Evolutionary conservation across 2,888 invertebrate species (phyloP), one percentile per base, ranked within the genome.

Genomic region (Mesodorylaimus sp.): DNA sequence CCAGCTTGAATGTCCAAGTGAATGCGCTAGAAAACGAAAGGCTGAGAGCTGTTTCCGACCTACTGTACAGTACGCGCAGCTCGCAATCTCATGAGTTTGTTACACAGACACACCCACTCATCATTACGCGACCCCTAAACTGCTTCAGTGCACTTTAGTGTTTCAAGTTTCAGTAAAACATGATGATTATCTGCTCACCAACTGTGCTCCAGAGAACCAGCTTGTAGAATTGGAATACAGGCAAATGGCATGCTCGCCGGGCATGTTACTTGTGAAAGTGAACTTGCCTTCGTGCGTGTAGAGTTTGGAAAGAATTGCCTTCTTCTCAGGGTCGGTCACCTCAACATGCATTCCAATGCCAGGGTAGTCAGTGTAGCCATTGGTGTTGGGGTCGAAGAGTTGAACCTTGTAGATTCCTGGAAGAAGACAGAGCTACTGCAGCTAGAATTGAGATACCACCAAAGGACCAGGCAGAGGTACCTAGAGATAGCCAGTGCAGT

Each of bases 301-400:
- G 66, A 88, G 85, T 66, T 89, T 77, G 0, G 93, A 93, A 52
- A 99, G 71, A 54, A 97, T 79, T 21, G 82, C 75, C 70, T 88
- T 87, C 65, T 89, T 88, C 61, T 93, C 91, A 3, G 93, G 91
- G 72, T 97, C 95, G 57, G 82, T 77, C 1, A 95, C 82, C 70
- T 91, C 88, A 13, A 91, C 91, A 67, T 89, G 88, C 91, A 95
- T 91, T 39, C 95, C 97, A 57, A 97, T 87, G 25, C 88, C 91
- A 23, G 88, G 82, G 2, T 89, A 86, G 1, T 88, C 88, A 80
- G 89, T 86, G 65, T 86, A 95, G 16, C 88, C 89, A 54, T 88
- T 87, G 42, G 86, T 88, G 61, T 83, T 76, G 24, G 89, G 88
- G 71, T 97, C 95, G 68, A 81, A 89, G 23, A 93, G 73, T 70